phyloP scores from a whole-genome alignment of 2,797 vertebrate species.

The Diceros bicornis region DNA sequence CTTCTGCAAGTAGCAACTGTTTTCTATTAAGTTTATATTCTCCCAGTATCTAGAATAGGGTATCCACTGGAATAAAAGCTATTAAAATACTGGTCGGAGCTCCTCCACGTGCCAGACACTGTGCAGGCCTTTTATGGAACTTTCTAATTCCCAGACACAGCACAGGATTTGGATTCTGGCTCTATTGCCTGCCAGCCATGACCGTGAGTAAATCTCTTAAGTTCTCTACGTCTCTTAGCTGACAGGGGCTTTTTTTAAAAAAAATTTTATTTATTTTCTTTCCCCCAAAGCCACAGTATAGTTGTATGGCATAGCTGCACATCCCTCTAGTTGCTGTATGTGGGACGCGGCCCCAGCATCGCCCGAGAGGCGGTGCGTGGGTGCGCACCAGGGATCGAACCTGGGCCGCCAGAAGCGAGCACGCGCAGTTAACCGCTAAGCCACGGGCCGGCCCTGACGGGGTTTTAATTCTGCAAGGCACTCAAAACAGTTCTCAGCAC shows the following conservation, averaged over 20 bases:
- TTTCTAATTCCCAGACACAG: background rate
- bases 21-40: background rate
- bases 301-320: too few species aligned
- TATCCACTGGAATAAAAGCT: background rate
- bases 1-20: background rate
- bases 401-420: too few species aligned
- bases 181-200: background rate
- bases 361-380: too few species aligned
- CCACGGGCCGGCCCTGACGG: background rate
- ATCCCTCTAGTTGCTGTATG: too few species aligned
- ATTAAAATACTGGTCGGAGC: background rate
- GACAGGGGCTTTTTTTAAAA: background rate
- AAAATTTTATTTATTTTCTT: too few species aligned
- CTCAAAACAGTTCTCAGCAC: too few species aligned
- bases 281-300: too few species aligned
- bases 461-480: background rate
- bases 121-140: background rate
- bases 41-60: background rate
- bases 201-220: background rate
- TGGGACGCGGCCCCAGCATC: too few species aligned
- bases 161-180: background rate
- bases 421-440: too few species aligned
- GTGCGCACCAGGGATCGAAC: too few species aligned
- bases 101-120: background rate
- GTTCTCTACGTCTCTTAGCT: background rate